Evolutionary conservation across 1,140 invertebrate species (phyloP).

Genomic region (Sinella curviseta): DNA sequence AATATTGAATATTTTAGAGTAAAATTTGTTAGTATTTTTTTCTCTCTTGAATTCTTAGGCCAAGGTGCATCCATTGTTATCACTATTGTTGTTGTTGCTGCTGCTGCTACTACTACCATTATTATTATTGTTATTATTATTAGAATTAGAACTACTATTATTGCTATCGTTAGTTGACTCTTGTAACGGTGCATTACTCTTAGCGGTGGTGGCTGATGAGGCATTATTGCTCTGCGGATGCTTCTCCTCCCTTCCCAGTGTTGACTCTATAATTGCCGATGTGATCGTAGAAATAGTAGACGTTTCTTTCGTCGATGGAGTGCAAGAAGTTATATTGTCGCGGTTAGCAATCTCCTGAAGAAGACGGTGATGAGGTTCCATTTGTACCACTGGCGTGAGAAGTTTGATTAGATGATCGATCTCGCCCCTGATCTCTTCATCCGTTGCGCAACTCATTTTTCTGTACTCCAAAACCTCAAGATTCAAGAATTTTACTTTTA

Average conservation of each 20-base stretch:
- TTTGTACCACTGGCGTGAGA: neutral
- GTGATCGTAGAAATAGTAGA: no score
- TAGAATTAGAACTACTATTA: neutral
- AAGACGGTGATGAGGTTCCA: conserved; percentile 12
- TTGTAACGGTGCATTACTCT: neutral
- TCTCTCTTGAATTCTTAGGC: neutral
- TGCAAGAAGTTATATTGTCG: no score
- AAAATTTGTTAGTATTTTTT: no score
- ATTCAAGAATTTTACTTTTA: no score
- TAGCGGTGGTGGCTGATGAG: neutral
- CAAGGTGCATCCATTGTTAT: neutral
- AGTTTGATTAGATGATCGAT: neutral
- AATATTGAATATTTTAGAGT: neutral
- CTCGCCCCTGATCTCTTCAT: neutral
- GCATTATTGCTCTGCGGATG: no score
- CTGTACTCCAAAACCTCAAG: neutral
- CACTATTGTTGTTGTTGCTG: no score
- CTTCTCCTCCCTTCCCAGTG: no score
- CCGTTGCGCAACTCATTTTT: neutral
- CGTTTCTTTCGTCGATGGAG: no score
- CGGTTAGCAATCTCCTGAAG: neutral
- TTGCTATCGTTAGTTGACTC: neutral
- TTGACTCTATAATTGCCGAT: no score
- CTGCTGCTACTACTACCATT: neutral
- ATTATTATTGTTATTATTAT: neutral